Evolutionary conservation across 30 jellyfish, hydroid and myxozoan genomes (phyloP), one percentile per base, ranked within the genome.

Genomic region (Pseudorhiza aurosa): DNA sequence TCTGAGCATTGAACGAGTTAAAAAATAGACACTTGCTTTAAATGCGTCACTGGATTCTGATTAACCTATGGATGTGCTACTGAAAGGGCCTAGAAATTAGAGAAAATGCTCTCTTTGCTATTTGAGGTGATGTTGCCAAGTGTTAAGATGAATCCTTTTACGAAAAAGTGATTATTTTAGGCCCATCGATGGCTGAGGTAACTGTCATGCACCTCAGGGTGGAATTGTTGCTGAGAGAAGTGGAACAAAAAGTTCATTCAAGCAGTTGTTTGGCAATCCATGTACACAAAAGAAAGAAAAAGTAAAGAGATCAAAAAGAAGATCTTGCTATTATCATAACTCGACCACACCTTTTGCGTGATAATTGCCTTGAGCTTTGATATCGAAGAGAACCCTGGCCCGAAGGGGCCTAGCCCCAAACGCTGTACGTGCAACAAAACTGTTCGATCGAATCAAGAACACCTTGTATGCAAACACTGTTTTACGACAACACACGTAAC

Each of bases 341-440:
- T 73, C 77, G 6, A 25, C 87, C 27, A 19, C 77, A 14, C 87
- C 39, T 73, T 73, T 51, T n/a, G 51, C 30, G 75, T 44, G 15
- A 40, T 46, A 69, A 24, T 73, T 0, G 32, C 59, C 58, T 17
- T 73, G 62, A 25, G 46, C 0, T 28, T 31, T 28, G 87, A 73
- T 46, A 56, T 73, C 32, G 83, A 73, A 29, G 33, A 49, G 56
- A 77, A 77, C 47, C 89, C 89, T 32, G 89, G 83, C 69, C 89
- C 89, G 26, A 56, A 56, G 67, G 57, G 39, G 12, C 1, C 58
- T 32, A 53, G 53, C 19, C 87, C 59, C 19, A 77, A 77, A 36
- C 42, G 89, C 59, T 3, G 72, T 39, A 25, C 36, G 58, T 77
- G 83, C 45, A 40, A 43, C 49, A 77, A 77, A 77, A 77, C 71